Evolutionary conservation across 2,113 vertebrate species (phyloP).

Genomic region (Corvus cornix): DNA sequence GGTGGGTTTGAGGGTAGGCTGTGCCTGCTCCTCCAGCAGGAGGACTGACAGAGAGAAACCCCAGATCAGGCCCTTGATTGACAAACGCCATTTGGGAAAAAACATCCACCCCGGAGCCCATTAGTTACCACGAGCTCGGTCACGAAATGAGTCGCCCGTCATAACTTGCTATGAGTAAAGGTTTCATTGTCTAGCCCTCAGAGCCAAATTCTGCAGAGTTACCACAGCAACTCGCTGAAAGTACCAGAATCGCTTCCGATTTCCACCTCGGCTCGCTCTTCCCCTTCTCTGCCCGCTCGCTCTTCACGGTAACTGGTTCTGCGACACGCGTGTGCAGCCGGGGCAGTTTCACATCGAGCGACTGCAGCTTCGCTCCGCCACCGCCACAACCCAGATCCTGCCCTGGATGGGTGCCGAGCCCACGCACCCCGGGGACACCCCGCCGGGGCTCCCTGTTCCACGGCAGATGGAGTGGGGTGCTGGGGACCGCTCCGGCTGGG

Average conservation of each 20-base stretch:
- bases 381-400: background rate
- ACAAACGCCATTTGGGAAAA: constrained; percentile 47
- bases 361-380: background rate
- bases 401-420: background rate
- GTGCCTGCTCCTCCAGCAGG: background rate
- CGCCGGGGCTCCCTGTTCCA: background rate
- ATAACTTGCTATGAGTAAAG: constrained; percentile 32
- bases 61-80: constrained; percentile 2
- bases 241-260: constrained; percentile 60
- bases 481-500: background rate
- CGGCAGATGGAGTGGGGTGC: accelerated
- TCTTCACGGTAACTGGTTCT: background rate
- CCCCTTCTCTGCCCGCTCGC: constrained; percentile 6
- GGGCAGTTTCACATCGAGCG: background rate
- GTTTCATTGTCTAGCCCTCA: constrained; percentile 53
- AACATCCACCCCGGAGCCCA: background rate
- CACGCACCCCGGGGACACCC: background rate
- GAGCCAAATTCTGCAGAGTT: constrained; percentile 47
- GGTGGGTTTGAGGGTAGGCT: background rate
- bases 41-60: constrained; percentile 1
- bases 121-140: background rate
- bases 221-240: constrained; percentile 54
- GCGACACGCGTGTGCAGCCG: background rate
- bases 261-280: constrained; percentile 18
- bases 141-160: constrained; percentile 43